These are phyloP conservation scores for Callimico goeldii DNA, from an alignment of 2,797 vertebrate genomes.

Conservation along the genomic window DNA sequence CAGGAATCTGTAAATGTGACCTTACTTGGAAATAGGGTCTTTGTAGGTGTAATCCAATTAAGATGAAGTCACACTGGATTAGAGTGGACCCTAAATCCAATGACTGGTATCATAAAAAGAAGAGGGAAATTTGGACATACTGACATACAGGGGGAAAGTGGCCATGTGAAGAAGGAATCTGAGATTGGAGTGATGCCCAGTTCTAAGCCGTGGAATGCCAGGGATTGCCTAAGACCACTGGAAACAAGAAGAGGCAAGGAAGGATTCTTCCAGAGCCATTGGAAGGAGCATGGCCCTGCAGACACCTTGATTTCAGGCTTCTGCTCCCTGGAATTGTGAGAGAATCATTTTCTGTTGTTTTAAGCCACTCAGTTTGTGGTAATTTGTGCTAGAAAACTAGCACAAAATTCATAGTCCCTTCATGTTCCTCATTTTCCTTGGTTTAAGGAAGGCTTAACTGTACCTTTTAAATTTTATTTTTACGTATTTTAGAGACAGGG, in stretches of 20 bases:
- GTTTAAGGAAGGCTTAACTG: neutral
- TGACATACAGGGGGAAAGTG: neutral
- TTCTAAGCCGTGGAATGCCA: neutral
- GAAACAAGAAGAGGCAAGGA: neutral
- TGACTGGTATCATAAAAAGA: neutral
- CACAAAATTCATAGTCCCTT: neutral
- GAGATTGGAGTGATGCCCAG: neutral
- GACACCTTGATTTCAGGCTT: neutral
- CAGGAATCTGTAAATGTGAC: neutral
- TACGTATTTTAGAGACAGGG: neutral
- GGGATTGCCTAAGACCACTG: neutral
- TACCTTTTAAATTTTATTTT: neutral
- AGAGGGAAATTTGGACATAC: neutral
- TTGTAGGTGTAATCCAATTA: neutral
- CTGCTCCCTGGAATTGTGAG: neutral
- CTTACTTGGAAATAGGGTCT: neutral
- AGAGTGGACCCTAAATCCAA: neutral
- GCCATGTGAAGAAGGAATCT: neutral
- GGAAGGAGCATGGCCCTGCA: neutral
- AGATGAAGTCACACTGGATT: neutral
- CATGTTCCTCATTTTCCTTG: neutral
- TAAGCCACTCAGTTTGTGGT: neutral
- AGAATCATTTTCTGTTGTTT: neutral
- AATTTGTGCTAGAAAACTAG: neutral
- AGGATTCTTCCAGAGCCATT: neutral